These are phyloP conservation scores for Idaea aversata DNA, from an alignment of 2,888 invertebrate genomes.

Conservation along the genomic window DNA sequence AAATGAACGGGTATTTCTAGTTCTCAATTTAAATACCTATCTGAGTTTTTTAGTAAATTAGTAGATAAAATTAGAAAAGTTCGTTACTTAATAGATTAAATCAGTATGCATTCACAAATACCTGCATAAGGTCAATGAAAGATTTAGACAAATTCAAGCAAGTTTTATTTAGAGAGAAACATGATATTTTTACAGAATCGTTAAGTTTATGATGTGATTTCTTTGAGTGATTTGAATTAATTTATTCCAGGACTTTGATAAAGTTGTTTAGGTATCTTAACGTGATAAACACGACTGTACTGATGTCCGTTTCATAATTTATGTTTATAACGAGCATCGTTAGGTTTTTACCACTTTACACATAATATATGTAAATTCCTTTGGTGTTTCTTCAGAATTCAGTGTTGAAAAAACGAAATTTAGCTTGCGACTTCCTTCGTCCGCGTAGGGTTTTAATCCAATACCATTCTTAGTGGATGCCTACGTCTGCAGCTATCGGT, in stretches of 20 bases:
- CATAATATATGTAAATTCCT: not conserved
- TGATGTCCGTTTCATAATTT: slow-evolving; percentile 5
- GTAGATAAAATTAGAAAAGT: not conserved
- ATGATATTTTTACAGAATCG: slow-evolving; percentile 1
- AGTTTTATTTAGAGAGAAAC: not conserved
- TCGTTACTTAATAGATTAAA: not conserved
- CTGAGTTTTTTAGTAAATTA: not conserved
- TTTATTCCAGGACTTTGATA: not conserved
- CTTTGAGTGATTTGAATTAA: not conserved
- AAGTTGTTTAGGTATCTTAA: not conserved
- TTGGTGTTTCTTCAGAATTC: not conserved
- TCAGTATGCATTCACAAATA: not conserved
- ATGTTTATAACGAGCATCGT: not conserved
- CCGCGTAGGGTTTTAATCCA: not conserved
- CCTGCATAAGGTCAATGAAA: not conserved
- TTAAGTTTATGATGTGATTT: not conserved
- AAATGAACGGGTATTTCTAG: not conserved
- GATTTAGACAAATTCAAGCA: not conserved
- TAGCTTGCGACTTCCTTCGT: not conserved
- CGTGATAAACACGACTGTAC: not conserved
- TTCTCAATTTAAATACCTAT: not conserved
- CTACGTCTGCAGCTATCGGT: too few species aligned
- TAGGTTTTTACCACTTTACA: slow-evolving; percentile 9
- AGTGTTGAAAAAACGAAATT: not conserved
- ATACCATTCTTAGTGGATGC: too few species aligned